A percentile compares a stretch with the other conserved stretches of the same genome.
Conservation (phyloP, 2,113 vertebrate species). For the Ageneiosus marmoratus region DNA sequence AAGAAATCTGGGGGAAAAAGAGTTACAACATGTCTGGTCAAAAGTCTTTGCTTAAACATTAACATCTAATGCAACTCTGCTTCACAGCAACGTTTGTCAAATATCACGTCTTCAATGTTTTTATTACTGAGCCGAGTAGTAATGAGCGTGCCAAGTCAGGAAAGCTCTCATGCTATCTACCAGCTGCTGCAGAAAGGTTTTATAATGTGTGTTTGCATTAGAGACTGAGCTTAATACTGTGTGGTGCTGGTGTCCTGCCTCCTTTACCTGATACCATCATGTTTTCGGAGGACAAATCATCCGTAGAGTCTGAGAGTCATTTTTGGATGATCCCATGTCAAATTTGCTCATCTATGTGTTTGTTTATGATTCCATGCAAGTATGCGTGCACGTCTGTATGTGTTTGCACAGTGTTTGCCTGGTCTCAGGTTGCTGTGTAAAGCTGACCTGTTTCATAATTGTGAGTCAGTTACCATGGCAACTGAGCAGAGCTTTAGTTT, state of each 20-base stretch:
- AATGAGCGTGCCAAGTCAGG: background rate
- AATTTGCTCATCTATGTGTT: conserved; percentile 18
- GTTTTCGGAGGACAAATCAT: background rate
- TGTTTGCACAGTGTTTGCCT: conserved; percentile 27
- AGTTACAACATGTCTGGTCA: no score
- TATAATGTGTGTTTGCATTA: conserved; percentile 7
- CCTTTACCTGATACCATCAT: background rate
- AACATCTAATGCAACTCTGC: background rate
- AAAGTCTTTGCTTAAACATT: conserved; percentile 4
- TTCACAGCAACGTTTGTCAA: background rate
- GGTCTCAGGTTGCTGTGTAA: conserved; percentile 48
- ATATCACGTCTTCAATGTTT: background rate
- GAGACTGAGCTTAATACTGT: conserved; percentile 4
- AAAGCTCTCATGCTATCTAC: background rate
- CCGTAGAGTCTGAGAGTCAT: background rate
- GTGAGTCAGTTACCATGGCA: conserved; percentile 51
- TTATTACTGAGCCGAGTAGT: background rate
- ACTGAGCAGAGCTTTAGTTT: conserved; percentile 45
- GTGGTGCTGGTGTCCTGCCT: background rate
- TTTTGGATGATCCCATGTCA: background rate
- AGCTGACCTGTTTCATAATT: conserved; percentile 54
- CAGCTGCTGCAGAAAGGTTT: conserved; percentile 11
- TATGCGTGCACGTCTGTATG: conserved; percentile 6
- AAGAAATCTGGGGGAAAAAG: no score
- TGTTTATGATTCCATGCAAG: conserved; percentile 3